Base-by-base conservation (phyloP, 2,888 invertebrate genomes). In the Amphipoea oculea region DNA sequence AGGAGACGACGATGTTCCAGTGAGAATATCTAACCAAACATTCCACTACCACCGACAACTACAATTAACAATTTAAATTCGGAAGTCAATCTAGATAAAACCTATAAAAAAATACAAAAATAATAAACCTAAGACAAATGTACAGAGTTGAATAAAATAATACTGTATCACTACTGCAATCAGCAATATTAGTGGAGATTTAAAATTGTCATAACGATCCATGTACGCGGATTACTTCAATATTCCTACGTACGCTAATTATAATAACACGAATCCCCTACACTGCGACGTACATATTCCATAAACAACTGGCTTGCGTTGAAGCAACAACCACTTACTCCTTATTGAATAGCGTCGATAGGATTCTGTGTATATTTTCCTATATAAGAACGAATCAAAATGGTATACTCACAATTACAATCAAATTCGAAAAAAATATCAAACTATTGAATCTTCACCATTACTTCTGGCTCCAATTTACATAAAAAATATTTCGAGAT, bases 81-180 rank as follows among this genome's bases (percentile, higher is more conserved):
- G 92, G 91, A 92, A 89, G 93, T 94, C 93, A 94, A 90, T 92
- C 91, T 93, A 94, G 86, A 91, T 94, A 94, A 92, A 93, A 94
- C 92, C 93, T 95, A 95, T 90, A 86, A 92, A 92, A 92, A 92
- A 93, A 92, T 92, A 93, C 90, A 93, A 94, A 93, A 92, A 92
- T 91, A 91, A 92, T 94, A 94, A 93, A 92, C 92, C 96, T 96
- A 96, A 95, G 87, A 93, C 92, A 92, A 94, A 95, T 96, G 94
- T 96, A 96, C 96, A 96, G 92, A 94, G 91, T 92, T 94, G 92
- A 94, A 95, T 95, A 95, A 96, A 96, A 96, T 97, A 97, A 97
- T 97, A 96, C 96, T 96, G 96, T 95, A 92, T 95, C 94, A 95
- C 94, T 95, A 94, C 95, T 95, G 95, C 94, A 89, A 93, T 94